Evolutionary conservation across 1,140 invertebrate species (phyloP), one percentile per base, ranked within the genome.

Genomic region (Penaeus japonicus): DNA sequence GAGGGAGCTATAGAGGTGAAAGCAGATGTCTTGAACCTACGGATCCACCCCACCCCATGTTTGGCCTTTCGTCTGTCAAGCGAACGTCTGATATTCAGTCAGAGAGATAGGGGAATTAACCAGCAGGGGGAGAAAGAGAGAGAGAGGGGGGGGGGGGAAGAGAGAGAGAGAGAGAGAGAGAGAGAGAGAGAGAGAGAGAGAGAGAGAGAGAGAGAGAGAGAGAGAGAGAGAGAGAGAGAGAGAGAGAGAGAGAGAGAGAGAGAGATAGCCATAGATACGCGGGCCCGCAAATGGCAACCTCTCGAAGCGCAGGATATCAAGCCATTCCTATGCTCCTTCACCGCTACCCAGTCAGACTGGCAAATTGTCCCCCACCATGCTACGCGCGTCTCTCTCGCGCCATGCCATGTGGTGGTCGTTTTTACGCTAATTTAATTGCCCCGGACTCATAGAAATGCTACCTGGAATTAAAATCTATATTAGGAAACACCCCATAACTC

Each of bases 341-440:
- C 53, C 77, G 77, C 77, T 79, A 24, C 32, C 32, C 35, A 20
- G 35, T 79, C 77, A 39, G 18, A 32, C 24, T 2, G 30, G 30
- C 47, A 79, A 79, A 79, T 79, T 79, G 77, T 79, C 77, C 2
- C 39, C 77, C 77, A 4, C 18, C n/a, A 32, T 47, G 39, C 39
- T 47, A 47, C 2, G 39, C 39, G 39, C 35, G 77, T 22, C 15
- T 35, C 39, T 39, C 77, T 20, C 30, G n/a, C 27, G 4, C 18
- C 77, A 39, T 20, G 12, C 32, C 24, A 47, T n/a, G 53, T n/a
- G 77, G 32, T 24, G 22, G n/a, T 24, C 32, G 77, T 20, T n/a
- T 79, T 35, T 79, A 79, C 77, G 77, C 77, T 47, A 53, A 79
- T 47, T 39, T 79, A 79, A 79, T 79, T 47, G 35, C 77, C 30